Evolutionary conservation across 2,113 vertebrate genomes (phyloP).

Genomic region (Phaethornis superciliosus): DNA sequence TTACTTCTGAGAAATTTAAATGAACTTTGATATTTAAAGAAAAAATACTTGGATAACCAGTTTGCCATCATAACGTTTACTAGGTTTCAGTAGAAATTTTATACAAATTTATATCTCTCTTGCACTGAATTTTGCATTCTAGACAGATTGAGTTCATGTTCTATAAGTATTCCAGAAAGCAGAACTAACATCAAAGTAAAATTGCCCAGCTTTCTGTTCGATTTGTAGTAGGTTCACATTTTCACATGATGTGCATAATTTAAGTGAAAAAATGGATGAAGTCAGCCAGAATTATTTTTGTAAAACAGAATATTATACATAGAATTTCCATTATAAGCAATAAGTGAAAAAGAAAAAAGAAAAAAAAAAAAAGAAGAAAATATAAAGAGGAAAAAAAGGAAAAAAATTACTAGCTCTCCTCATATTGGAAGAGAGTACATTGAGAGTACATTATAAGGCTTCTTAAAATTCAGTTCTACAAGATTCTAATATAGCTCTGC

Average conservation of each 20-base stretch:
- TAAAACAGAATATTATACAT: not conserved
- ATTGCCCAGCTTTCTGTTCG: not conserved
- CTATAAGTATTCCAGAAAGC: not conserved
- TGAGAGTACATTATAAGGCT: no score
- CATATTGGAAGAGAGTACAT: not conserved
- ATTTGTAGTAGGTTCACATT: not conserved
- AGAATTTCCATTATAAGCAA: not conserved
- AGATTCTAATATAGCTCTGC: not conserved
- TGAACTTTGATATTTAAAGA: not conserved
- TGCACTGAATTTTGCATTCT: not conserved
- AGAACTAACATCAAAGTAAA: slow-evolving; percentile 12
- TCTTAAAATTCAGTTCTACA: not conserved
- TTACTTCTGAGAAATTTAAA: not conserved
- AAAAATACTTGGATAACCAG: not conserved
- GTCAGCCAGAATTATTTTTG: not conserved
- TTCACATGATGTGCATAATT: not conserved
- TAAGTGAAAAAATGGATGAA: not conserved
- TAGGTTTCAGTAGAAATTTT: not conserved
- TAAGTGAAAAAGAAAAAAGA: rapidly evolving
- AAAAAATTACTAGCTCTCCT: not conserved
- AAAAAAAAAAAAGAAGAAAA: not conserved
- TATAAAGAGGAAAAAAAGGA: not conserved
- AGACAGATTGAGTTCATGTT: slow-evolving; percentile 19
- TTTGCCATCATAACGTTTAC: not conserved
- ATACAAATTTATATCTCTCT: not conserved